phyloP scores from a whole-genome alignment of 1,140 invertebrate species.

The Cotesia glomerata region DNA sequence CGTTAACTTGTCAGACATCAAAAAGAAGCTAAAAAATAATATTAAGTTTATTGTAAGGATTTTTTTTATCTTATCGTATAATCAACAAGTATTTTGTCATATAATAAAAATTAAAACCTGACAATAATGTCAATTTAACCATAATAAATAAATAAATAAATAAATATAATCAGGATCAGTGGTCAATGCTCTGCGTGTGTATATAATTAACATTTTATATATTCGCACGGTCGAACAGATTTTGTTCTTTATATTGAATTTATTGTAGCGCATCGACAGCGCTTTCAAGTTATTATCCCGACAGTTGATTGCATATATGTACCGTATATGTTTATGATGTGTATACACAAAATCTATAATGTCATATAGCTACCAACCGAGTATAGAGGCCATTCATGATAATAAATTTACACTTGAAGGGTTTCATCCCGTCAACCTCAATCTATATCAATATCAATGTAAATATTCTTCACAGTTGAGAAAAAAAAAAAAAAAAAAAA shows the following conservation, averaged over 20 bases:
- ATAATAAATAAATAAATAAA: not conserved
- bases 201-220: conserved; percentile 27
- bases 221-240: conserved; percentile 36
- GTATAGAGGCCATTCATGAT: conserved; percentile 39
- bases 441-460: not conserved
- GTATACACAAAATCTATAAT: conserved; percentile 47
- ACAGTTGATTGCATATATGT: no score
- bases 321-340: conserved; percentile 21
- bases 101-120: not conserved
- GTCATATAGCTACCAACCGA: conserved; percentile 42
- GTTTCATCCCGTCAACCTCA: conserved; percentile 15
- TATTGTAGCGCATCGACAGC: not conserved
- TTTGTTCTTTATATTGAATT: conserved; percentile 29
- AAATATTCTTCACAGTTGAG: not conserved
- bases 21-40: conserved; percentile 5
- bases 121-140: not conserved
- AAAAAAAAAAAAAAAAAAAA: not conserved
- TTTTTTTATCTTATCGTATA: no score
- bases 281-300: not conserved
- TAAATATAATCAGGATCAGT: not conserved
- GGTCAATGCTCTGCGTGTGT: conserved; percentile 42
- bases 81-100: no score
- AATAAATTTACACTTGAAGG: conserved; percentile 30
- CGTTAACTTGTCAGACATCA: conserved; percentile 16
- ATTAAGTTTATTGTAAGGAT: not conserved